Base-by-base conservation (phyloP, 2,113 vertebrate genomes). In the Phocoena phocoena region DNA sequence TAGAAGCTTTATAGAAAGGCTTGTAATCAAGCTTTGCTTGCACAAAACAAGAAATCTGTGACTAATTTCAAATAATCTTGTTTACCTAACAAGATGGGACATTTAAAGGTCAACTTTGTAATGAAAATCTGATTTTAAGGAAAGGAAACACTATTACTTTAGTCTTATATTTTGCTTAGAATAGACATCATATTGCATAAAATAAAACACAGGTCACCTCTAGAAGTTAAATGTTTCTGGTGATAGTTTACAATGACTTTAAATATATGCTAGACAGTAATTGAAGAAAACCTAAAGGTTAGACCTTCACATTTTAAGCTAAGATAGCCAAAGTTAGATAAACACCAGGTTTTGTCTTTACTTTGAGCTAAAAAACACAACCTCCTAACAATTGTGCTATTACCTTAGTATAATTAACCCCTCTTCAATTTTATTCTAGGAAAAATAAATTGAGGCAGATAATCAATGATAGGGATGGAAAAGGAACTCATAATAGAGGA, bases 21-120 rank as follows among this genome's bases (percentile, higher is more conserved):
- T 13, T 97, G 87, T 96, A 93, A 98, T 98, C 97, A 98, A 98
- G 95, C 93, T 97, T 98, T 96, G 58, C 96, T 97, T 95, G 76
- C 55, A 97, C 67, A 97, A 98, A 98, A 93, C 90, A 98, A 97
- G 96, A 93, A 98, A 97, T n/a, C 94, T 96, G 65, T 96, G 94
- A 97, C 96, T 98, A 98, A 98, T 98, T 98, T 98, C 96, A 96
- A 98, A 97, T 95, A 98, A 97, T 36, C 31, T 89, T 97, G 76
- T 98, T 98, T 97, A 73, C 77, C 82, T 98, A 98, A 97, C 31
- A 89, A 98, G 98, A 98, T 71, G 4, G 82, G 95, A 87, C 77
- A 25, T 97, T 97, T 97, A 98, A 98, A 99, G 97, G 98, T 98
- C 97, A 98, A 23, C 20, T 96, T 95, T 88, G 93, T 90, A 96